Base-by-base conservation (phyloP, 2,113 vertebrate genomes). In the Fukomys damarensis region DNA sequence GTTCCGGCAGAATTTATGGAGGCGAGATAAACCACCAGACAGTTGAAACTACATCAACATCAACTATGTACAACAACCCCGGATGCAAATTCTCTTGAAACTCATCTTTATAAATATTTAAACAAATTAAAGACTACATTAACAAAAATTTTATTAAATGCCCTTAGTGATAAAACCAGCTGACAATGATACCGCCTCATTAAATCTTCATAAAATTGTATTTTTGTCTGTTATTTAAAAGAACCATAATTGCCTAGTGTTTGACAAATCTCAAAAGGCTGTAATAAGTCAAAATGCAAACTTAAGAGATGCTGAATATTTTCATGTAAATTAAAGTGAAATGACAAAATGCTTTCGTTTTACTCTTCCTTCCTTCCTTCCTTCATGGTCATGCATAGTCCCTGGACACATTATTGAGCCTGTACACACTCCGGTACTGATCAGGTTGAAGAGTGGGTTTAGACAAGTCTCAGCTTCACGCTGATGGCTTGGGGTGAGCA, bases 71-170 rank as follows among this genome's bases (percentile, higher is more conserved):
- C 3, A 91, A 90, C 76, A 91, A 81, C 41, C 88, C 91, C 86
- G 97, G 92, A 94, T 97, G 94, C 35, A 88, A 97, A 86, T 97
- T 49, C 52, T 98, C 66, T 86, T 88, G 65, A 97, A 98, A 98
- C 38, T 24, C 61, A 81, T 76, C 65, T 98, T 98, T 95, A 88
- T 98, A 98, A 97, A 89, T 99, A 99, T 98, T 98, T 99, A 98
- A 99, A 97, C 96, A 98, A 98, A 98, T 98, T 41, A 77, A 77
- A 77, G 74, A 77, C 43, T 17, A 41, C 30, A 41, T 43, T 46
- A 77, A 77, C 74, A 49, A 49, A 74, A 49, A 77, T 17, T 98
- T 96, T 97, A 96, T 95, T 96, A 98, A 98, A 98, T 97, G 96
- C 65, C 93, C 86, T 96, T 96, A 97, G 8, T 97, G 94, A 94